A percentile compares a stretch with the other conserved stretches of the same genome.
Conservation (phyloP, 2,113 vertebrate species). For the Pleuronectes platessa region DNA sequence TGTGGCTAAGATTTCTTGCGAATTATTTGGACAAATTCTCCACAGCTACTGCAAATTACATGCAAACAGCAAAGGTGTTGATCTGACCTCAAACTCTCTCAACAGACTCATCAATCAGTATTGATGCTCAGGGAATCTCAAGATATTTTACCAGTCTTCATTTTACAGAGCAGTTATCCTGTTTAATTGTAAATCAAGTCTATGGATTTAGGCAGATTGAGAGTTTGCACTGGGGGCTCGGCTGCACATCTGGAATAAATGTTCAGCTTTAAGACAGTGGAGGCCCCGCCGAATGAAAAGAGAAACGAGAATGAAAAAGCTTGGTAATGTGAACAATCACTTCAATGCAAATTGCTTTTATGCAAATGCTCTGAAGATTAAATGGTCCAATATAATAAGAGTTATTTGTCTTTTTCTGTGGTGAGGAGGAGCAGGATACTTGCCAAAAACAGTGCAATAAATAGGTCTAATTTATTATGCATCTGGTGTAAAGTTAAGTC, state of each 20-base stretch:
- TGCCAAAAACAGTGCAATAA: neutral
- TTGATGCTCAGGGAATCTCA: neutral
- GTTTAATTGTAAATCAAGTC: slow-evolving; percentile 18
- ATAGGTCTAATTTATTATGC: neutral
- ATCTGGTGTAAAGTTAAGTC: neutral
- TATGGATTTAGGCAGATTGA: slow-evolving; percentile 24
- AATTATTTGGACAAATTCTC: neutral
- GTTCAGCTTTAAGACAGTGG: slow-evolving; percentile 5
- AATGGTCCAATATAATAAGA: slow-evolving; percentile 1
- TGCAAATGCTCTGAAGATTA: slow-evolving; percentile 36
- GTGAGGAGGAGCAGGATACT: neutral
- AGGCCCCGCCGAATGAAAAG: neutral
- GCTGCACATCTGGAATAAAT: slow-evolving; percentile 29
- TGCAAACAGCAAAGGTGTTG: neutral
- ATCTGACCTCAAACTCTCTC: slow-evolving; percentile 14
- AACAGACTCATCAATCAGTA: neutral
- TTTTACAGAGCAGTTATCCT: neutral
- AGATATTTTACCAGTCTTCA: neutral
- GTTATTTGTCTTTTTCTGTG: neutral
- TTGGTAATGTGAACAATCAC: slow-evolving; percentile 9
- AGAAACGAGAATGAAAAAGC: slow-evolving; percentile 4
- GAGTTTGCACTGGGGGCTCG: neutral
- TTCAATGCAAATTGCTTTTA: slow-evolving; percentile 30
- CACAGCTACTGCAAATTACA: neutral
- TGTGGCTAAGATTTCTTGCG: too few species aligned